phyloP scores from a whole-genome alignment of 2,113 vertebrate species.

The Ochotona princeps region DNA sequence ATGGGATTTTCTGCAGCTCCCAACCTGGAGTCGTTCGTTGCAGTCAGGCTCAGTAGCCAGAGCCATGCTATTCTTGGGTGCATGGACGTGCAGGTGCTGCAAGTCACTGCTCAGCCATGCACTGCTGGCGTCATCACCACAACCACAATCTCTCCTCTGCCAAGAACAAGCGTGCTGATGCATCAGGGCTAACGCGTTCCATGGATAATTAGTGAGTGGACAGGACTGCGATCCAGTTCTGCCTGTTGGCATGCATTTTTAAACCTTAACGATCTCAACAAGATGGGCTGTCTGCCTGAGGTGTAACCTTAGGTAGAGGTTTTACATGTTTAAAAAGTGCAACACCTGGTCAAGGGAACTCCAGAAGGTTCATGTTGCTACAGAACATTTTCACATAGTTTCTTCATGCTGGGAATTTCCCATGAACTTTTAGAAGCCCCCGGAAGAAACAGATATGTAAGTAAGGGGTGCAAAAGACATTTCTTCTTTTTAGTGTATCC shows the following conservation, averaged over 20 bases:
- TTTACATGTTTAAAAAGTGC: not conserved
- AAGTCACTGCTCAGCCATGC: not conserved
- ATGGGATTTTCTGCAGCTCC: not conserved
- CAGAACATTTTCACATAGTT: no score
- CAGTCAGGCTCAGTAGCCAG: not conserved
- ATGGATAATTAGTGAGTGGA: slow-evolving; percentile 7
- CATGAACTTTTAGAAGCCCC: no score
- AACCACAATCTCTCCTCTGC: not conserved
- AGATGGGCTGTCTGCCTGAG: not conserved
- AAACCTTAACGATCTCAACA: not conserved
- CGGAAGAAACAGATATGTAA: not conserved
- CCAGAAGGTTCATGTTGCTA: no score
- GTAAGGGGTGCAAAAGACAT: not conserved
- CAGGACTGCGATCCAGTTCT: slow-evolving; percentile 28
- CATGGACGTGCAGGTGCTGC: not conserved
- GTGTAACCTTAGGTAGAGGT: not conserved
- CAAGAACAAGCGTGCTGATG: not conserved
- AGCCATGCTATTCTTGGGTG: not conserved
- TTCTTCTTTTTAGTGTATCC: not conserved
- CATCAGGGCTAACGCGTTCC: slow-evolving; percentile 6
- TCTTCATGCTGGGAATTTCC: no score
- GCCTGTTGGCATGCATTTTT: not conserved
- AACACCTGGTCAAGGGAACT: not conserved
- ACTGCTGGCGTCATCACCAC: fast-evolving
- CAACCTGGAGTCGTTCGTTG: not conserved